Evolutionary conservation across 2,888 invertebrate species (phyloP).

Genomic region (Troides aeacus): DNA sequence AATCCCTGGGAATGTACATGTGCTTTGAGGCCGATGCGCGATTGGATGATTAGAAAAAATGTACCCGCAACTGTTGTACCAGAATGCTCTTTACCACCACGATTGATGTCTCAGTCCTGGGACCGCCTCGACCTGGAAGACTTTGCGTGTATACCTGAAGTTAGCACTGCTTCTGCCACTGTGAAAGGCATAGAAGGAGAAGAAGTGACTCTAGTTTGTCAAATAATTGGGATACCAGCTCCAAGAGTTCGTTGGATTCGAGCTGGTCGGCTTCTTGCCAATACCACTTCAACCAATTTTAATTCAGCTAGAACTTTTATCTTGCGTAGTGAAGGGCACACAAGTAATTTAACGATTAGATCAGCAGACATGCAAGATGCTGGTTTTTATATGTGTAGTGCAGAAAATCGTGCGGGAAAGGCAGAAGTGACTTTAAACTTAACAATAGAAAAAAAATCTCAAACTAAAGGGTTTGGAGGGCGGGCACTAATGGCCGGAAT

Average conservation of each 20-base stretch:
- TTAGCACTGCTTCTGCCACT: constrained; percentile 79
- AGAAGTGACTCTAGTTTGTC: constrained; percentile 86
- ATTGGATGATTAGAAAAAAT: constrained; percentile 89
- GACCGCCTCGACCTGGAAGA: constrained; percentile 88
- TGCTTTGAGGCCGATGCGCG: constrained; percentile 84
- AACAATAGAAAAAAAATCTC: constrained; percentile 83
- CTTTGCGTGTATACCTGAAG: constrained; percentile 88
- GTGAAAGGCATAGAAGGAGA: constrained; percentile 85
- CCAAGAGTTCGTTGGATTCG: constrained; percentile 87
- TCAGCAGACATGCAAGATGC: constrained; percentile 87
- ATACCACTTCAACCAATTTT: constrained; percentile 68
- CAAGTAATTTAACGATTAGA: constrained; percentile 86
- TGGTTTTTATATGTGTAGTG: constrained; percentile 87
- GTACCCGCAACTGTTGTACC: constrained; percentile 85
- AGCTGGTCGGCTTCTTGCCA: constrained; percentile 85
- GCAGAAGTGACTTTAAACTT: constrained; percentile 87
- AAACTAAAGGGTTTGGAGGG: constrained; percentile 80
- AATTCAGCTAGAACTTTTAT: constrained; percentile 82
- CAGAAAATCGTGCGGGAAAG: constrained; percentile 89
- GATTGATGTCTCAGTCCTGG: constrained; percentile 85
- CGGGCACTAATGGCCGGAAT: constrained; percentile 84
- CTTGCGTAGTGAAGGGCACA: constrained; percentile 83
- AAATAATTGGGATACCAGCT: constrained; percentile 85
- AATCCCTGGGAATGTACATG: constrained; percentile 93
- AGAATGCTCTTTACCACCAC: constrained; percentile 83